These are phyloP conservation scores for Panagrolaimus sp. DNA, from an alignment of 1,140 invertebrate species.

Conservation along the genomic window DNA sequence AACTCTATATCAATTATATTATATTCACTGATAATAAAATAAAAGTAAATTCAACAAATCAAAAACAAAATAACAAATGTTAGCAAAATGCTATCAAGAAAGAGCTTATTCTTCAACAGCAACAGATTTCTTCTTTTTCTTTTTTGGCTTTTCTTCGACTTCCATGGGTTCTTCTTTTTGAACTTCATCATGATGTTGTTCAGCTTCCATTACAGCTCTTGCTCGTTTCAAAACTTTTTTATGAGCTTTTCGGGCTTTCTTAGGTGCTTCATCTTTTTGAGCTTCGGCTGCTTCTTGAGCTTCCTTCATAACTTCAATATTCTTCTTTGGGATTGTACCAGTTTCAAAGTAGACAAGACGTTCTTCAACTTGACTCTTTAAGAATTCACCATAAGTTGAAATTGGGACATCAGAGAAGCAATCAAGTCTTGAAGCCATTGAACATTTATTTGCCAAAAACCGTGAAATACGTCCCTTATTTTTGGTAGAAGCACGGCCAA, in stretches of 20 bases:
- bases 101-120: constrained; percentile 26
- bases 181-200: not conserved
- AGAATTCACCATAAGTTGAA: constrained; percentile 81
- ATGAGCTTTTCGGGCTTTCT: constrained; percentile 51
- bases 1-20: no score
- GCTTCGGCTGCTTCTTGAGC: constrained; percentile 75
- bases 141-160: constrained; percentile 31
- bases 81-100: no score
- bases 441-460: constrained; percentile 50
- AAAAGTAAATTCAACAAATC: no score
- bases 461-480: constrained; percentile 75
- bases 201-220: constrained; percentile 16
- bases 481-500: constrained; percentile 81
- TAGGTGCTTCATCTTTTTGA: constrained; percentile 35
- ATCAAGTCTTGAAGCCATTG: constrained; percentile 86
- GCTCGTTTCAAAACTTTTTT: constrained; percentile 41
- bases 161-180: constrained; percentile 28
- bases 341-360: constrained; percentile 90
- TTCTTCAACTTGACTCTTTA: constrained; percentile 88
- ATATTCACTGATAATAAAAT: no score
- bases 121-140: constrained; percentile 43
- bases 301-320: constrained; percentile 92
- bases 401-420: constrained; percentile 82
- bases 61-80: no score
- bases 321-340: constrained; percentile 88